A percentile compares a stretch with the other conserved stretches of the same genome.
phyloP scores from a whole-genome alignment of 1,140 invertebrate genomes.

The Sipha flava region DNA sequence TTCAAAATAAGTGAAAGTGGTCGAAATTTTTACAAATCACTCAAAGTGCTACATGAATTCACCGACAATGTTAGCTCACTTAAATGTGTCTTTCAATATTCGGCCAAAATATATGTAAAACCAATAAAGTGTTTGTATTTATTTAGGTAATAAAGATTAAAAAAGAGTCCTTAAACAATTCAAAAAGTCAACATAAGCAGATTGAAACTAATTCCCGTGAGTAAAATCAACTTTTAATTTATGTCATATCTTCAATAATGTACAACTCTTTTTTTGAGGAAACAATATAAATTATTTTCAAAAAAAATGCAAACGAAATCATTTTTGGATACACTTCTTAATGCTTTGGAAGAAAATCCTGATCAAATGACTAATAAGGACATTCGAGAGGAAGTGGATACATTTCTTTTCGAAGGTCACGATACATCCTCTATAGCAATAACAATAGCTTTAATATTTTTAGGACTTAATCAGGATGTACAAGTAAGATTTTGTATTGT shows the following conservation, averaged over 20 bases:
- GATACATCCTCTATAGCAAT: constrained; percentile 67
- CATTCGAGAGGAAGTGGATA: constrained; percentile 37
- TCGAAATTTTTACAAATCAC: not conserved
- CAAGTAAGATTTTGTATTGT: constrained; percentile 44
- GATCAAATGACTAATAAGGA: constrained; percentile 38
- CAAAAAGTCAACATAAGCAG: no score
- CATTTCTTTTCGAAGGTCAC: constrained; percentile 50
- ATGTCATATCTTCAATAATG: no score
- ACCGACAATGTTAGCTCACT: not conserved
- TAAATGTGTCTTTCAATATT: no score
- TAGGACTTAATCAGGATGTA: constrained; percentile 56
- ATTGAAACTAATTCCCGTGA: no score
- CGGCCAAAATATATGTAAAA: no score
- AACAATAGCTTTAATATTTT: constrained; percentile 56
- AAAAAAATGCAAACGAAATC: not conserved
- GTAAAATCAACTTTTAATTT: no score
- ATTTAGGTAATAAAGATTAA: no score
- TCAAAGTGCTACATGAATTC: not conserved
- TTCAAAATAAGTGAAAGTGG: not conserved
- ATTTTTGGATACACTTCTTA: constrained; percentile 51
- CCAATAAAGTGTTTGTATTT: no score
- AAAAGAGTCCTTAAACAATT: no score
- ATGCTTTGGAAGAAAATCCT: constrained; percentile 43
- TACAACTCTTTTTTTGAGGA: no score
- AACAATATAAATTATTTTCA: no score